Evolutionary conservation across 2,797 vertebrate species (phyloP).

Genomic region (Lepus townsendii): DNA sequence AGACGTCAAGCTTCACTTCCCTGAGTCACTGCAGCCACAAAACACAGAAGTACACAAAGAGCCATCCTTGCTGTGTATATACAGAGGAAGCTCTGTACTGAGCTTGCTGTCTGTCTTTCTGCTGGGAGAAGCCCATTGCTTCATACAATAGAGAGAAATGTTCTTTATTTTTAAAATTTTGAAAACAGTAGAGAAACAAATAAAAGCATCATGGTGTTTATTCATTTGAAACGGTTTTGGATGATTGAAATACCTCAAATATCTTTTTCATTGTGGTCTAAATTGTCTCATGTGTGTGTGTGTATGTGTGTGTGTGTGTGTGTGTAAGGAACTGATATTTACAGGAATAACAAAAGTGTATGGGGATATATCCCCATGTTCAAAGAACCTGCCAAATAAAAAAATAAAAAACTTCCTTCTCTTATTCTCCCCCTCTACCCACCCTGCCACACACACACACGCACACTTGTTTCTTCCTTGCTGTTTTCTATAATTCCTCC

Average conservation of each 20-base stretch:
- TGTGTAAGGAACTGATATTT: not conserved
- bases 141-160: not conserved
- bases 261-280: not conserved
- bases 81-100: not conserved
- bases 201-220: not conserved
- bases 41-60: not conserved
- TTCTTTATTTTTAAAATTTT: not conserved
- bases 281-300: not conserved
- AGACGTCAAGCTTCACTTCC: not conserved
- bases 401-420: not conserved
- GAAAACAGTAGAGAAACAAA: not conserved
- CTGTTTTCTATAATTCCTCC: not conserved
- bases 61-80: not conserved
- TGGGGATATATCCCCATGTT: not conserved
- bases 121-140: not conserved
- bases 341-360: not conserved
- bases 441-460: no score
- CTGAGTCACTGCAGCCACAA: not conserved
- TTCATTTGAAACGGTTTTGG: not conserved
- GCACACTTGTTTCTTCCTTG: not conserved
- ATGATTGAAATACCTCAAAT: constrained; percentile 31
- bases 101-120: constrained; percentile 1
- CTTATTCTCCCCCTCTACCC: not conserved
- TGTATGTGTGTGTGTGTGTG: no score
- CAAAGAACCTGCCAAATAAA: no score